Base-by-base conservation (phyloP, 2,113 vertebrate species). In the Chaetodon trifascialis region DNA sequence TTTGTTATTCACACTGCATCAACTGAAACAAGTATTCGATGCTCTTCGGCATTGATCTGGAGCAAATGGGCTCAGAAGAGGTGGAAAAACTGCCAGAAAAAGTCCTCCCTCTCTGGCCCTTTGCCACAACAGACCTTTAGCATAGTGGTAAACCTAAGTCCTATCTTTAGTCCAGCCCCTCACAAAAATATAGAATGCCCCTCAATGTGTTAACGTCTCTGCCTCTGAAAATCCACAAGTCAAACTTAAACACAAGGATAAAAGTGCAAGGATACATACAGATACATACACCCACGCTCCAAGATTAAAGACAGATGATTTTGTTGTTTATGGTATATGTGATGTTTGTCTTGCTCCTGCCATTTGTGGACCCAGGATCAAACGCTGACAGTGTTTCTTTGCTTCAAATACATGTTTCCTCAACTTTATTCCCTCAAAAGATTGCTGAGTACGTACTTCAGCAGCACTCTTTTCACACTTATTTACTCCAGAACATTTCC, bases 301-400 rank as follows among this genome's bases (percentile, higher is more conserved):
- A 4, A 40, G 5, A 34, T 3, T 23, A 15, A 58, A 19, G 16
- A 54, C 10, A 21, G 25, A 38, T 25, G 65, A 21, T 25, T 25
- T 23, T 16, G 11, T 9, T 5, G 14, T 76, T 30, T 11, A 58
- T n/a, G 8, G 11, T 11, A 11, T 44, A 42, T 14, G 5, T 49
- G 19, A 71, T 49, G 66, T 46, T 23, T 60, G 60, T 68, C 21
- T 59, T 17, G 15, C 15, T 54, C 36, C 42, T 38, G 14, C 46
- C 54, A 14, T 36, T 49, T 76, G 49, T 3, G 34, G 69, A 49
- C n/a, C 1, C 19, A 46, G 42, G 66, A 82, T 77, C 71, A 68
- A n/a, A 73, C 2, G 65, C 79, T 86, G 83, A 85, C 77, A 71
- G 23, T 8, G 65, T 83, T 79, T 59, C 56, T 79, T 80, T 74